These are phyloP conservation scores for Drosophila subsilvestris DNA, from an alignment of 2,888 invertebrate genomes.

Conservation along the genomic window DNA sequence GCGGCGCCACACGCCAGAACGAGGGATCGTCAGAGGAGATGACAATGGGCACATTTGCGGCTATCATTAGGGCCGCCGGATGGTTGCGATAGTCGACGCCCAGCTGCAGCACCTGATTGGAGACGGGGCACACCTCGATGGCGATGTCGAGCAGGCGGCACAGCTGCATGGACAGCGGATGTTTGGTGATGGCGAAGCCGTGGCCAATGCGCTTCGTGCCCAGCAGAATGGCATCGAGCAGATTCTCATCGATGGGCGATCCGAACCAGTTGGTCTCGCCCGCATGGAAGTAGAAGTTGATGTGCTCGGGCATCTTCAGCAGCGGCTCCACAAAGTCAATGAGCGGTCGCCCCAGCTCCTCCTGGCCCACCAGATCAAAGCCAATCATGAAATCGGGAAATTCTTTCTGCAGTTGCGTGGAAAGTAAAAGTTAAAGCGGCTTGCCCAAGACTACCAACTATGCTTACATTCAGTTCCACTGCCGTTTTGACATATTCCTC, in stretches of 20 bases:
- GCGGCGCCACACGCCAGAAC: conserved; percentile 89
- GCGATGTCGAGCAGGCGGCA: conserved; percentile 87
- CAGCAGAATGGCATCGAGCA: conserved; percentile 90
- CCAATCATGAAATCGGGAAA: conserved; percentile 90
- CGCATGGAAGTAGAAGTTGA: conserved; percentile 91
- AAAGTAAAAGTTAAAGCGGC: not conserved
- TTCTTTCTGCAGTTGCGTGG: conserved; percentile 82
- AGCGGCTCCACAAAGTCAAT: conserved; percentile 87
- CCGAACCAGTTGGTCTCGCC: conserved; percentile 92
- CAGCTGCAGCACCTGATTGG: conserved; percentile 89
- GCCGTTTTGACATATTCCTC: conserved; percentile 84
- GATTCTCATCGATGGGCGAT: conserved; percentile 87
- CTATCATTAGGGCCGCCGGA: conserved; percentile 87
- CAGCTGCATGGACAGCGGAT: conserved; percentile 87
- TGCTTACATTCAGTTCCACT: conserved; percentile 72
- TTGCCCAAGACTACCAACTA: not conserved
- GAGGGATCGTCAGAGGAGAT: conserved; percentile 93
- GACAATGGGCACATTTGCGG: conserved; percentile 88
- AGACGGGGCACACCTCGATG: conserved; percentile 91
- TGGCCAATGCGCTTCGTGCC: conserved; percentile 91
- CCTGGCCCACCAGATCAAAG: conserved; percentile 92
- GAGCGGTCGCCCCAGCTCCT: conserved; percentile 88
- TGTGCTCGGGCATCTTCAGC: conserved; percentile 83
- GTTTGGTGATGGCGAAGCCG: conserved; percentile 89
- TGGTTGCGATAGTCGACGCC: conserved; percentile 91